phyloP scores from a whole-genome alignment of 2,888 invertebrate species.

The Parasteatoda lunata region DNA sequence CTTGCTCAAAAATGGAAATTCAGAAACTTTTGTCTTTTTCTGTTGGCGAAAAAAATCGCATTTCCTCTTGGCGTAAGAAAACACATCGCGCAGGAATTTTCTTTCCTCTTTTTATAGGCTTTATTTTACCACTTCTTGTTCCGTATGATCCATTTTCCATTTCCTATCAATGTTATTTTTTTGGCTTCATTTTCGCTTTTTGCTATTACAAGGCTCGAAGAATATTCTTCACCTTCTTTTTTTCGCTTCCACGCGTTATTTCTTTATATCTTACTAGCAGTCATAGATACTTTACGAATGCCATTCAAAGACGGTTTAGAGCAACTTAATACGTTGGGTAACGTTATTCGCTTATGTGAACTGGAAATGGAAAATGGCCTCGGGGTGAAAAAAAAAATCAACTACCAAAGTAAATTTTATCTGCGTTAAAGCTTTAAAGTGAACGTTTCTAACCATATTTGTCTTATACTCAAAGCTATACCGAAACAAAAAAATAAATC shows the following conservation, averaged over 20 bases:
- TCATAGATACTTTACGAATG: constrained; percentile 25
- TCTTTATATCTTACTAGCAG: constrained; percentile 15
- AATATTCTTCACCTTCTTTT: constrained; percentile 1
- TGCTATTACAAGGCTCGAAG: constrained; percentile 34
- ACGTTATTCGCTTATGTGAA: constrained; percentile 49
- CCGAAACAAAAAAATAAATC: too few species aligned
- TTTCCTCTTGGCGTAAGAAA: constrained; percentile 51
- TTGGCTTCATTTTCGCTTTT: constrained; percentile 43
- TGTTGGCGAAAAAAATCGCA: constrained; percentile 15
- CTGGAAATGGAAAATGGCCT: constrained; percentile 33
- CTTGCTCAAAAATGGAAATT: constrained; percentile 50
- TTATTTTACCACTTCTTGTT: constrained; percentile 8
- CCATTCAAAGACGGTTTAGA: constrained; percentile 35
- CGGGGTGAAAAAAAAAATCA: constrained; percentile 32
- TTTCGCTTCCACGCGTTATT: constrained; percentile 9
- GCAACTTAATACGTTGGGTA: constrained; percentile 50
- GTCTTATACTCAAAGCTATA: too few species aligned
- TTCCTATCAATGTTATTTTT: constrained; percentile 60
- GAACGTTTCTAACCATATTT: too few species aligned
- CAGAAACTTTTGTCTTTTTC: constrained; percentile 51
- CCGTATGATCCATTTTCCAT: constrained; percentile 51
- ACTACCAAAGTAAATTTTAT: constrained; percentile 36
- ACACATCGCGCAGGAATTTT: constrained; percentile 32
- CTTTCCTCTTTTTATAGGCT: constrained; percentile 37
- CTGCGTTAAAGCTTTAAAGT: background rate